These are phyloP conservation scores for Glossophaga mutica DNA, from an alignment of 2,797 vertebrate genomes.

Conservation along the genomic window DNA sequence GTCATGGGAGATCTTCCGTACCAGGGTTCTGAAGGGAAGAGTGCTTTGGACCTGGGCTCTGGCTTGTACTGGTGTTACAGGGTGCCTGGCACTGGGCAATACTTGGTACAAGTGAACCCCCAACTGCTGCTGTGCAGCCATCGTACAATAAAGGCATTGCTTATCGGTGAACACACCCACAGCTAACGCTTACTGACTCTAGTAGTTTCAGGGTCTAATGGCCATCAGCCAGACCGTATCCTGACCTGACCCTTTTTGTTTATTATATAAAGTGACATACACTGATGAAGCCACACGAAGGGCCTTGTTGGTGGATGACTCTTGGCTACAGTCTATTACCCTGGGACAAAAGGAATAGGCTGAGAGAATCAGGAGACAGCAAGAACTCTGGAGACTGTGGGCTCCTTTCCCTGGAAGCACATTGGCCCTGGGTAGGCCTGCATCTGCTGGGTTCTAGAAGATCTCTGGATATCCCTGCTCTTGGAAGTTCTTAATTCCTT, in stretches of 20 bases:
- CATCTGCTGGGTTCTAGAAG: neutral
- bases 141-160: neutral
- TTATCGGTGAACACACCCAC: neutral
- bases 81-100: slow-evolving; percentile 36
- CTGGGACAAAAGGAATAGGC: neutral
- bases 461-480: neutral
- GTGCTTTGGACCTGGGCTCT: neutral
- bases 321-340: neutral
- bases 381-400: neutral
- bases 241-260: slow-evolving; percentile 60
- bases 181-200: slow-evolving; percentile 24
- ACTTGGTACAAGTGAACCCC: neutral
- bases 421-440: neutral
- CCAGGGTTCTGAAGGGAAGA: neutral
- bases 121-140: slow-evolving; percentile 23
- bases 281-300: slow-evolving; percentile 39
- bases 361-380: neutral
- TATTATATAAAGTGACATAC: neutral
- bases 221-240: slow-evolving; percentile 14
- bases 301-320: neutral
- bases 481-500: neutral
- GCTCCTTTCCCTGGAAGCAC: neutral
- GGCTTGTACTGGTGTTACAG: slow-evolving; percentile 4
- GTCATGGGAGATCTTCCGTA: neutral
- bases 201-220: neutral